Percentiles rank a stretch among this genome's conserved stretches.
Conservation (phyloP, 2,113 vertebrate genomes). For the Oreochromis spilurus region DNA sequence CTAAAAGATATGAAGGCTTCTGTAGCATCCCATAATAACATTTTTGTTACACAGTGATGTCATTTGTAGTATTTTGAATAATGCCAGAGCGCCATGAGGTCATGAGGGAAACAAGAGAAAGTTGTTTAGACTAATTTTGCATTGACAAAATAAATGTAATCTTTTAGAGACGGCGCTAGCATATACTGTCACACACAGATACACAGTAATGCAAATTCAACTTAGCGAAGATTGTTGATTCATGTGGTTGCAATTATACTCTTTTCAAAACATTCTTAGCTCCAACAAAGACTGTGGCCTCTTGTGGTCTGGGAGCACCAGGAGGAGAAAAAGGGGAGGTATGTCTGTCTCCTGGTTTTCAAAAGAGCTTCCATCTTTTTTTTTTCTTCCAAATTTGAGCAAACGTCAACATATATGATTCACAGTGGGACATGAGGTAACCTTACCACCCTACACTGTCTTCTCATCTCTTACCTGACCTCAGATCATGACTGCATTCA, state of each 20-base stretch:
- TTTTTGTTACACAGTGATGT: not conserved
- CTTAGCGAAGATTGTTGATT: constrained; percentile 41
- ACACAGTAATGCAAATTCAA: not conserved
- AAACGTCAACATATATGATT: constrained; percentile 26
- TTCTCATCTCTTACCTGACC: not conserved
- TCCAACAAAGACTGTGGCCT: constrained; percentile 51
- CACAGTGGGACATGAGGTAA: constrained; percentile 1
- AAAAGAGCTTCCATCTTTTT: not conserved
- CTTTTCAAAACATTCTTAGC: constrained; percentile 59
- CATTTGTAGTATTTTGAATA: not conserved
- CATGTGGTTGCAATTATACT: constrained; percentile 66
- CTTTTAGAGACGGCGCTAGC: not conserved
- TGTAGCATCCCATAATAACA: not conserved
- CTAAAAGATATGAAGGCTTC: not conserved
- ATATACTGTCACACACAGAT: not conserved
- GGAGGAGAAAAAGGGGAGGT: not conserved
- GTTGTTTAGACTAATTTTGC: not conserved
- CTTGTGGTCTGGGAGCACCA: constrained; percentile 34
- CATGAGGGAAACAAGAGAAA: not conserved
- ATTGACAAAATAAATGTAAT: not conserved
- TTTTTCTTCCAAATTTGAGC: not conserved
- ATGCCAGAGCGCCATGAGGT: not conserved
- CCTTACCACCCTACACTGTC: constrained; percentile 8
- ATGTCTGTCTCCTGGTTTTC: constrained; percentile 21
- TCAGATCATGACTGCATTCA: not conserved